Base-by-base conservation (phyloP, 2,888 invertebrate genomes). In the Beris morrisii region DNA sequence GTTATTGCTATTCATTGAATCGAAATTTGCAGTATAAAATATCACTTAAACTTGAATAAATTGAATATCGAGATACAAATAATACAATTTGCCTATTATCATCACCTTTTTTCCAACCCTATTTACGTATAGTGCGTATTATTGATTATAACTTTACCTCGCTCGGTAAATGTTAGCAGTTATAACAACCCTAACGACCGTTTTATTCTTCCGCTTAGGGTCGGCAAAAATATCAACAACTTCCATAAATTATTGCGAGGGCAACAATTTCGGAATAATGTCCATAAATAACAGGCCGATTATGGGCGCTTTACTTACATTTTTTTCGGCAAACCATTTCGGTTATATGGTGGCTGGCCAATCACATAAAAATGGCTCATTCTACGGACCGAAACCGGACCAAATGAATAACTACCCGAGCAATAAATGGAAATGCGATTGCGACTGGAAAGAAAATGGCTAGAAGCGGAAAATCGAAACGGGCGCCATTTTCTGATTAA, bases 201-300 rank as follows among this genome's bases (percentile, higher is more conserved):
- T 58, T 58, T 58, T 30, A 58, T 58, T 58, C 58, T 22, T 58
- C 45, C 58, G 58, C 44, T 45, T 58, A 28, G 58, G 13, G 31
- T 45, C 44, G 45, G 45, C 44, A 58, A 58, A 45, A 58, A 58
- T 58, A 58, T 28, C 30, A 58, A 58, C 58, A 58, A 46, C 22
- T 46, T 13, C 58, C 44, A 58, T 58, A 58, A 58, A 58, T 58
- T 58, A 58, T 58, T 13, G 22, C 30, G 22, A n/a, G 15, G 58
- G 58, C 38, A 58, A 58, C 58, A 58, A 58, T 58, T 58, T 46
- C 46, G 38, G 58, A 45, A 58, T 58, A 58, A 58, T 58, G 46
- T 31, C 45, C 45, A 58, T 58, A 58, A 58, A 58, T 58, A 58
- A 58, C 58, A 58, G 58, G 22, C 58, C 58, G 58, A 58, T 58